Evolutionary conservation across 2,888 invertebrate genomes (phyloP).

Genomic region (Chelonus formosanus): DNA sequence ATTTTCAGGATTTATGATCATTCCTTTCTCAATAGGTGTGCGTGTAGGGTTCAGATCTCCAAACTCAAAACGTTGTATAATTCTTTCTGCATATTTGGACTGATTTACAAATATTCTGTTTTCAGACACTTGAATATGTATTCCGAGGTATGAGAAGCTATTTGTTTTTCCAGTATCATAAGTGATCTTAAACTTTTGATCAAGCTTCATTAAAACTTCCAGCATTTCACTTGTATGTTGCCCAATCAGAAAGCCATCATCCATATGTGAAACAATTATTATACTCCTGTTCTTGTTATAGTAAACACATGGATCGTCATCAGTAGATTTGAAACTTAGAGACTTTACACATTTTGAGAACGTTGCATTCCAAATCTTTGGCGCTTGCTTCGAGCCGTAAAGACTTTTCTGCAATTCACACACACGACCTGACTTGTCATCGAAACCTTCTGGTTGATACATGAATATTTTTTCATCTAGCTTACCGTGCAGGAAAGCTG

Average conservation of each 20-base stretch:
- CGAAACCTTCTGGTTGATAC: slow-evolving; percentile 47
- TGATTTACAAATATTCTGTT: slow-evolving; percentile 48
- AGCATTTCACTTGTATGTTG: slow-evolving; percentile 28
- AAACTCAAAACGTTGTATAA: slow-evolving; percentile 35
- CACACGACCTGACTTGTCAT: slow-evolving; percentile 37
- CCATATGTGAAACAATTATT: too few relatives aligned
- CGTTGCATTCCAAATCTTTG: slow-evolving; percentile 48
- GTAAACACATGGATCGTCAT: slow-evolving; percentile 43
- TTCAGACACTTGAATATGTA: slow-evolving; percentile 41
- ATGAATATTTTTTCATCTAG: slow-evolving; percentile 44
- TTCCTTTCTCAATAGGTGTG: slow-evolving; percentile 49
- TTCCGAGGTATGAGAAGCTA: slow-evolving; percentile 42
- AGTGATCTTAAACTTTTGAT: slow-evolving; percentile 40
- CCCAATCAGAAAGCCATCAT: too few relatives aligned
- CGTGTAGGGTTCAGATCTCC: slow-evolving; percentile 33
- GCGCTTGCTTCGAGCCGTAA: slow-evolving; percentile 52
- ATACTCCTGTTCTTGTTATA: too few relatives aligned
- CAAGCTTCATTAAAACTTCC: slow-evolving; percentile 35
- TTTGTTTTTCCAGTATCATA: slow-evolving; percentile 25
- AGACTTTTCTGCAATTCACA: slow-evolving; percentile 47
- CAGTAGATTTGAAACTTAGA: slow-evolving; percentile 42
- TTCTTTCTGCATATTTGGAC: slow-evolving; percentile 44
- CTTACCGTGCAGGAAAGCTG: slow-evolving; percentile 44
- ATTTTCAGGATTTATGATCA: slow-evolving; percentile 43
- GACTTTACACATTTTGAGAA: slow-evolving; percentile 42